A percentile compares a stretch with the other conserved stretches of the same genome.
Evolutionary conservation across 2,797 vertebrate genomes (phyloP).

Genomic region (Bryconaethiops microstoma): DNA sequence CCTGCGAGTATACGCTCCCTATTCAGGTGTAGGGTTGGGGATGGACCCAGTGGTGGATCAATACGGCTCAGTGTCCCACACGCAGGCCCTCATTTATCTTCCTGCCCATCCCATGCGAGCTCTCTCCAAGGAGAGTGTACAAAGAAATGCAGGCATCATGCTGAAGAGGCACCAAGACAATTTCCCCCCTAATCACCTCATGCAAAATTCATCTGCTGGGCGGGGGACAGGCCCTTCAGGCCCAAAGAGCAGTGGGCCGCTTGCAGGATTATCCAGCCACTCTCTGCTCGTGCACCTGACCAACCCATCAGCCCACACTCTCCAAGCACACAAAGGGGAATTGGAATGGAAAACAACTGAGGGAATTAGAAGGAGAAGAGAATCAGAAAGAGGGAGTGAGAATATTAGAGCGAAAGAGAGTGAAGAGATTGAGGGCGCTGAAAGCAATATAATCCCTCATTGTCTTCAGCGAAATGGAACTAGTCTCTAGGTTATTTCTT

Average conservation of each 20-base stretch:
- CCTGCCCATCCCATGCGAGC: slow-evolving; percentile 58
- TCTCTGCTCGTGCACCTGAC: slow-evolving; percentile 48
- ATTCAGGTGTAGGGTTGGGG: slow-evolving; percentile 41
- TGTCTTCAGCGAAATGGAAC: slow-evolving; percentile 58
- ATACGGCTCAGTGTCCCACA: slow-evolving; percentile 66
- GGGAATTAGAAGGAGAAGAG: slow-evolving; percentile 36
- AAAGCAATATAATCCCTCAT: slow-evolving; percentile 62
- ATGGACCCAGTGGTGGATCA: slow-evolving; percentile 68
- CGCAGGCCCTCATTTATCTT: slow-evolving; percentile 69
- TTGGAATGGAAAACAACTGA: slow-evolving; percentile 49
- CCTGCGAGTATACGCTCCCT: slow-evolving; percentile 62
- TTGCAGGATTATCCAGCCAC: slow-evolving; percentile 31
- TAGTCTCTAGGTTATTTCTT: slow-evolving; percentile 50
- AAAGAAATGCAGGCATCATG: slow-evolving; percentile 68
- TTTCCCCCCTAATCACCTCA: slow-evolving; percentile 54
- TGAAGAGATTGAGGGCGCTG: slow-evolving; percentile 39
- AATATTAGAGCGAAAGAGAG: slow-evolving; percentile 48
- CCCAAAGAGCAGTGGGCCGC: neutral
- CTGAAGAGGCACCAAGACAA: slow-evolving; percentile 54
- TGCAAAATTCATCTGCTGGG: slow-evolving; percentile 46
- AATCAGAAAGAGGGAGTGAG: slow-evolving; percentile 38
- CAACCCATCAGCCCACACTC: slow-evolving; percentile 38
- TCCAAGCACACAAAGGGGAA: slow-evolving; percentile 50
- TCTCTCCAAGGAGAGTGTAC: slow-evolving; percentile 64
- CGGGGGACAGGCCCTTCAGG: slow-evolving; percentile 27